These are phyloP conservation scores for Patella ulyssiponensis DNA, from an alignment of 2,888 invertebrate genomes.

Conservation along the genomic window DNA sequence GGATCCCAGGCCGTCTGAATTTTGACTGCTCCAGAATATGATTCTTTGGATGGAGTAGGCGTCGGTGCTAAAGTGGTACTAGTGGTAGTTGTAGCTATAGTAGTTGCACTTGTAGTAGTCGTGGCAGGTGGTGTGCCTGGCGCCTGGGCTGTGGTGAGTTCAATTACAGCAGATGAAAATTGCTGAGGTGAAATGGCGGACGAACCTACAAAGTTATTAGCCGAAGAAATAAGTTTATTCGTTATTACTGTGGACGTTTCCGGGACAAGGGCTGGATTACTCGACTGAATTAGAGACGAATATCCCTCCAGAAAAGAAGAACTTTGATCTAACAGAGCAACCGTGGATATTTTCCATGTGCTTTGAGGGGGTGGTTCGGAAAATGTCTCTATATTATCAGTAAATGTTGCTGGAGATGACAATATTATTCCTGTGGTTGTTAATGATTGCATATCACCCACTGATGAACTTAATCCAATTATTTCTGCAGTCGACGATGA, in stretches of 20 bases:
- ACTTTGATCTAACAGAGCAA: too few species aligned
- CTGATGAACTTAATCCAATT: too few species aligned
- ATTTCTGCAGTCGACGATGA: too few species aligned
- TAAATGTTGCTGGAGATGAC: not conserved
- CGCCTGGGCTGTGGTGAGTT: not conserved
- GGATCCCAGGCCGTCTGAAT: conserved; percentile 23
- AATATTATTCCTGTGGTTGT: not conserved
- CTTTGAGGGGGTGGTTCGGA: too few species aligned
- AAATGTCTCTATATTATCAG: not conserved
- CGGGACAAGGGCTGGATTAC: not conserved
- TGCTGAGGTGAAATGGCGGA: not conserved
- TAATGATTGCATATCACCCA: not conserved
- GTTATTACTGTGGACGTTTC: conserved; percentile 5
- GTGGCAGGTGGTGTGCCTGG: not conserved
- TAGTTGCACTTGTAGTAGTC: conserved; percentile 13
- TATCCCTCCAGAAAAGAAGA: too few species aligned
- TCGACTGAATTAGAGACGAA: not conserved
- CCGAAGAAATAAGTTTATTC: conserved; percentile 15
- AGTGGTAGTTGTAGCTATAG: conserved; percentile 4
- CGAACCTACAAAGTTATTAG: conserved; percentile 3
- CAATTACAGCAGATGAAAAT: not conserved
- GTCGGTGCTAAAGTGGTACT: not conserved
- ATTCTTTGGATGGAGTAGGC: not conserved
- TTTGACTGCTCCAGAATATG: conserved; percentile 6
- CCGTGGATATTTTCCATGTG: too few species aligned